A percentile compares a stretch with the other conserved stretches of the same genome.
Conservation (phyloP, 2,797 vertebrate species). For the Eulemur rubriventer region DNA sequence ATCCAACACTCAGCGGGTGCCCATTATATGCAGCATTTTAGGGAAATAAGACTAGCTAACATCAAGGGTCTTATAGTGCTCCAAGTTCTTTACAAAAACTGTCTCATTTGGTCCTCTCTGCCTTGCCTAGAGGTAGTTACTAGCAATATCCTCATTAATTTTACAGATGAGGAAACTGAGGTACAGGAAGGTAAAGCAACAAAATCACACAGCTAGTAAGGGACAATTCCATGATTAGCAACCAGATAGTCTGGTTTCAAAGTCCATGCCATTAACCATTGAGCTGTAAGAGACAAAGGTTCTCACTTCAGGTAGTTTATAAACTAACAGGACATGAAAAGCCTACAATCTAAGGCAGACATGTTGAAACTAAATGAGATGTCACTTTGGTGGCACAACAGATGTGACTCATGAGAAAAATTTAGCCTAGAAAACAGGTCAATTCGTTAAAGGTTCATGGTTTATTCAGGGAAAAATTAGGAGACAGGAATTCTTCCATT, state of each 20-base stretch:
- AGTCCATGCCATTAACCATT: not conserved
- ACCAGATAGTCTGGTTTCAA: not conserved
- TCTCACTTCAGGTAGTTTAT: not conserved
- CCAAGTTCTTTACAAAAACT: not conserved
- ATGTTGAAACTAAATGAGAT: not conserved
- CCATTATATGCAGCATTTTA: not conserved
- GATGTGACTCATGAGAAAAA: not conserved
- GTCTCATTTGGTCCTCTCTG: not conserved
- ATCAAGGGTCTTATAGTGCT: not conserved
- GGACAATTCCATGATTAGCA: not conserved
- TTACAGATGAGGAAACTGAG: slow-evolving; percentile 18
- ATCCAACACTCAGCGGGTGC: not conserved
- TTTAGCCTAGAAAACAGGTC: not conserved
- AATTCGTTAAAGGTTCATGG: not conserved
- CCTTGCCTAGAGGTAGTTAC: not conserved
- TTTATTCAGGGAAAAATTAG: not conserved
- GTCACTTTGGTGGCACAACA: not conserved
- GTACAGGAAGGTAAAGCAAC: not conserved
- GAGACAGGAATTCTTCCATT: not conserved
- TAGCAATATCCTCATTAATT: not conserved
- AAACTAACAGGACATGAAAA: not conserved
- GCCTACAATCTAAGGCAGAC: not conserved
- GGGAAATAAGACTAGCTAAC: not conserved
- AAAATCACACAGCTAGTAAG: not conserved
- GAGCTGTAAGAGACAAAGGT: not conserved